These are phyloP conservation scores for Microcebus tavaratra DNA, from an alignment of 2,113 vertebrate species.

Conservation along the genomic window DNA sequence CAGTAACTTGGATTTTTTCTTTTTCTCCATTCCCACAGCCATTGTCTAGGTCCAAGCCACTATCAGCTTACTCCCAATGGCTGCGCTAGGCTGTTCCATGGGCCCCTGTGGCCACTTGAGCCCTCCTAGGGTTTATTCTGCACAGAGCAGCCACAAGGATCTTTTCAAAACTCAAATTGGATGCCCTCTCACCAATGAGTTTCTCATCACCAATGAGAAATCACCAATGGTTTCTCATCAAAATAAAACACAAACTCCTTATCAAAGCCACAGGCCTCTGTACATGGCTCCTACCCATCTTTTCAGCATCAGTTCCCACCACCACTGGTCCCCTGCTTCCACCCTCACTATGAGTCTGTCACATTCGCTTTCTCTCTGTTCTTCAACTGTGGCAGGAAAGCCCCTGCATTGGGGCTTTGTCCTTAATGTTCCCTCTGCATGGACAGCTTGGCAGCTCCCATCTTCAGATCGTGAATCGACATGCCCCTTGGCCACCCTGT, in stretches of 20 bases:
- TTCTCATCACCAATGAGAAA: not conserved
- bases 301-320: not conserved
- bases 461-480: not conserved
- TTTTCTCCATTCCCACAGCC: not conserved
- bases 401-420: not conserved
- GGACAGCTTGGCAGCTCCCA: not conserved
- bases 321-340: not conserved
- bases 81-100: not conserved
- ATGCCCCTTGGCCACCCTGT: not conserved
- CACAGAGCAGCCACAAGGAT: not conserved
- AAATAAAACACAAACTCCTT: slow-evolving; percentile 35
- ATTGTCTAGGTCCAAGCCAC: not conserved
- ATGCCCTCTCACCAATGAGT: not conserved
- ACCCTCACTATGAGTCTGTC: not conserved
- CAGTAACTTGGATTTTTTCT: slow-evolving; percentile 8
- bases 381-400: not conserved
- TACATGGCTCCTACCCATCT: not conserved
- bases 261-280: not conserved
- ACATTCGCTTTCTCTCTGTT: not conserved
- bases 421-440: not conserved
- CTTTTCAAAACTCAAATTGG: not conserved
- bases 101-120: not conserved
- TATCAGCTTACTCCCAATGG: not conserved
- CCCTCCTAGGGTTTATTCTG: not conserved
- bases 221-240: not conserved